A percentile compares a stretch with the other conserved stretches of the same genome.
Conservation (phyloP, 2,888 invertebrate genomes). For the Habrosyne pyritoides region DNA sequence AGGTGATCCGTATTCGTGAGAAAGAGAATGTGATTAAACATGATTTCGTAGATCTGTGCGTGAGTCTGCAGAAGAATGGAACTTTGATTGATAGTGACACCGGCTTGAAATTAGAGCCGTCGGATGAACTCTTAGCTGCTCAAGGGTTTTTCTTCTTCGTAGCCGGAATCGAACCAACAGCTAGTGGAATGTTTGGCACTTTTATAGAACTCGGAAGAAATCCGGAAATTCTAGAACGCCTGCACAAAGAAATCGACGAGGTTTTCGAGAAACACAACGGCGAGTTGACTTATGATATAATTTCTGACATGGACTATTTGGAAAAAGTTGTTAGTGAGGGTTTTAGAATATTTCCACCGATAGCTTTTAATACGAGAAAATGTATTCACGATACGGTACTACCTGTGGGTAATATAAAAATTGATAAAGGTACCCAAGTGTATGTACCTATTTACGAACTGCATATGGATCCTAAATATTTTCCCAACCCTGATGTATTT, state of each 20-base stretch:
- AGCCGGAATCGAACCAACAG: conserved; percentile 63
- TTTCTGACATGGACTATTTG: conserved; percentile 53
- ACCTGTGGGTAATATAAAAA: conserved; percentile 56
- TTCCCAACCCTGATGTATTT: conserved; percentile 67
- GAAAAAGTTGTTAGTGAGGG: conserved; percentile 55
- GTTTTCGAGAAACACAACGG: conserved; percentile 40
- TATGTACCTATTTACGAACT: conserved; percentile 54
- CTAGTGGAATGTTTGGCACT: conserved; percentile 43
- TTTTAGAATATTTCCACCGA: conserved; percentile 55
- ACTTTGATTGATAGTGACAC: conserved; percentile 46
- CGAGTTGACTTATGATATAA: conserved; percentile 45
- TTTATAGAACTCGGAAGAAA: conserved; percentile 54
- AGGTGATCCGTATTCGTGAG: conserved; percentile 51
- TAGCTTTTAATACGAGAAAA: conserved; percentile 46
- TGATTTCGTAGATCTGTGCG: conserved; percentile 62
- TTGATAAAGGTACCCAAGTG: conserved; percentile 56
- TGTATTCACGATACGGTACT: conserved; percentile 51
- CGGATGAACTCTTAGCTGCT: conserved; percentile 58
- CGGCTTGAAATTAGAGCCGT: conserved; percentile 52
- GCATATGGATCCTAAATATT: conserved; percentile 69
- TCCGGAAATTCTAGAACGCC: conserved; percentile 47
- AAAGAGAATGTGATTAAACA: conserved; percentile 47
- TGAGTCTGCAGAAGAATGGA: conserved; percentile 56
- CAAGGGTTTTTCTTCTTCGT: conserved; percentile 67
- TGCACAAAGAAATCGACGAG: conserved; percentile 36